Evolutionary conservation across 2,797 vertebrate species (phyloP).

Genomic region (Onychomys torridus): DNA sequence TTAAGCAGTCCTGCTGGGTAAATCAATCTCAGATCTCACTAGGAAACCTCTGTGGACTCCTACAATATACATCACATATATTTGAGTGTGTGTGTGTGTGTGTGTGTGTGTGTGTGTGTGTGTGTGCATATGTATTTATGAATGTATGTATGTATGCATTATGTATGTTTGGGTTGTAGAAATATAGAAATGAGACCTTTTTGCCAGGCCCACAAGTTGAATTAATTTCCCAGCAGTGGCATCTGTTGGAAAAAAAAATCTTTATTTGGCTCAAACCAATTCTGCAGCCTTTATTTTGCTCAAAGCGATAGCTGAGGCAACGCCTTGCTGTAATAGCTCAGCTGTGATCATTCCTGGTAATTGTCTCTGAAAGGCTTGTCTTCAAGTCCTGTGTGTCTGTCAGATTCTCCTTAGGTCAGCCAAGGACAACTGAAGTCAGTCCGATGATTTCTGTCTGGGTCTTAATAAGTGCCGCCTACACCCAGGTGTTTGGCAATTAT

Average conservation of each 20-base stretch:
- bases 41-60: no score
- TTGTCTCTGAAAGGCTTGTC: neutral
- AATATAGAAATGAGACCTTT: neutral
- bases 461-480: neutral
- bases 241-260: constrained; percentile 1
- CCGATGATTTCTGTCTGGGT: constrained; percentile 18
- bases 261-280: constrained; percentile 10
- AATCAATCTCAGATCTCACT: no score
- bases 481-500: neutral
- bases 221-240: neutral
- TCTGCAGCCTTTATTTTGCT: neutral
- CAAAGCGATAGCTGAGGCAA: neutral
- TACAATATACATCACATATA: no score
- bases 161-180: neutral
- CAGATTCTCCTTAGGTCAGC: constrained; percentile 19
- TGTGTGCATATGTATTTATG: neutral
- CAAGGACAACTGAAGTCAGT: neutral
- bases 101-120: no score
- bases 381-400: neutral
- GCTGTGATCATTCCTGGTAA: neutral
- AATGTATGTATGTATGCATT: neutral
- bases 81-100: no score
- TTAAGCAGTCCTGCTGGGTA: no score
- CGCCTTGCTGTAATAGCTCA: neutral
- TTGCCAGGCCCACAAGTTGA: neutral